These are phyloP conservation scores for Bemisia tabaci DNA, from an alignment of 1,140 invertebrate species.

Conservation along the genomic window DNA sequence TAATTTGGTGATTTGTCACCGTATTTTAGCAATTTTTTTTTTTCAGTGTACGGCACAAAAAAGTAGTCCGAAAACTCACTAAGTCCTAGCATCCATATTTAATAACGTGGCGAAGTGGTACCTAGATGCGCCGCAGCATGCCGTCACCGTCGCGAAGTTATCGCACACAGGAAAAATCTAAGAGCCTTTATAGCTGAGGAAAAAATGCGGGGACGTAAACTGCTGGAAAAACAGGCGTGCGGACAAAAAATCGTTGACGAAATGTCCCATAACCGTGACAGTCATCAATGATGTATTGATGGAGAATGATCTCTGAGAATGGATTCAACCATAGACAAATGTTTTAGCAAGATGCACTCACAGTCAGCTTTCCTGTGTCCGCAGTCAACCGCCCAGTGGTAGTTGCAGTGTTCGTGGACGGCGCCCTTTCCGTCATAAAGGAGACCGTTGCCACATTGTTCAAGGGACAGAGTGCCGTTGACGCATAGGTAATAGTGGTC, in stretches of 20 bases:
- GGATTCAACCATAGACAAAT: no score
- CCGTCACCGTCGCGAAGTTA: no score
- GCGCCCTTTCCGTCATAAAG: constrained; percentile 78
- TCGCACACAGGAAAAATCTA: background rate
- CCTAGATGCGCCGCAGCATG: background rate
- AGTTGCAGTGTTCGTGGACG: constrained; percentile 84
- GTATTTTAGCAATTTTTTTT: no score
- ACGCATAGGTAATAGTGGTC: constrained; percentile 79
- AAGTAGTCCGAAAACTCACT: background rate
- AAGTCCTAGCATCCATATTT: no score
- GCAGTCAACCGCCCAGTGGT: constrained; percentile 82
- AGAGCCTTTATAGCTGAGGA: background rate
- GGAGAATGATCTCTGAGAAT: no score
- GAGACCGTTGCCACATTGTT: constrained; percentile 82
- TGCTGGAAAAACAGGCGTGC: no score
- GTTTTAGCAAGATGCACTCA: no score
- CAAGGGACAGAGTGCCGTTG: constrained; percentile 77
- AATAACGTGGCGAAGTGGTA: background rate
- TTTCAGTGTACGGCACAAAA: no score
- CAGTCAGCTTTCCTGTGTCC: constrained; percentile 66
- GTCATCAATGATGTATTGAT: background rate
- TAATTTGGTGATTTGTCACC: no score
- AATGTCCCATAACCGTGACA: no score
- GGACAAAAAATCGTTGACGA: no score
- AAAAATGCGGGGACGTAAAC: no score